These are phyloP conservation scores for Osmerus mordax DNA, from an alignment of 2,113 vertebrate genomes.

Conservation along the genomic window DNA sequence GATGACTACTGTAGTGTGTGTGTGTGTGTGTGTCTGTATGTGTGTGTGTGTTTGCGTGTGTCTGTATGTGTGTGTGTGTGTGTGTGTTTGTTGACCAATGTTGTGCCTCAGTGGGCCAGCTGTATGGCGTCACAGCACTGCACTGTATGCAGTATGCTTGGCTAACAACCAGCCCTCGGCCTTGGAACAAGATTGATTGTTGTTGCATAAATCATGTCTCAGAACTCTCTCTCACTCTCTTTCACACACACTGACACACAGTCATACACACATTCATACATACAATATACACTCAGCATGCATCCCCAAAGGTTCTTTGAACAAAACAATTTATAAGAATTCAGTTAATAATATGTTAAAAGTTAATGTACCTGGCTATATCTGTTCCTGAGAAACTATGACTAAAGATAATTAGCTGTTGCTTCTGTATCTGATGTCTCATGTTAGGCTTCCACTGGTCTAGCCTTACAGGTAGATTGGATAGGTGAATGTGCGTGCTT, in stretches of 20 bases:
- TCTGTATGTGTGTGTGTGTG: neutral
- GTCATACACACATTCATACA: neutral
- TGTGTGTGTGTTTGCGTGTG: neutral
- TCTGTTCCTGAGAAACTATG: no score
- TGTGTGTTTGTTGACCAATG: constrained; percentile 14
- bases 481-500: constrained; percentile 43
- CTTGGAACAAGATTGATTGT: constrained; percentile 30
- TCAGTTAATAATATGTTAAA: no score
- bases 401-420: no score
- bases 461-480: constrained; percentile 3
- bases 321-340: no score
- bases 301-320: no score
- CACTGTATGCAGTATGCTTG: constrained; percentile 21
- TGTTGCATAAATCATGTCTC: constrained; percentile 7
- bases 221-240: neutral
- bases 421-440: no score
- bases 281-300: no score
- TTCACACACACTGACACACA: neutral
- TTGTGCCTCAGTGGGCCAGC: constrained; percentile 2
- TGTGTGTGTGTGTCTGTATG: constrained; percentile 4
- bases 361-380: no score
- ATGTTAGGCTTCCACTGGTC: no score
- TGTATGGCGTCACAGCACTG: constrained; percentile 36
- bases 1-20: neutral
- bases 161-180: constrained; percentile 33